Evolutionary conservation across 2,797 vertebrate genomes (phyloP), one percentile per base, ranked within the genome.

Genomic region (Stomatorhinus walkeri): DNA sequence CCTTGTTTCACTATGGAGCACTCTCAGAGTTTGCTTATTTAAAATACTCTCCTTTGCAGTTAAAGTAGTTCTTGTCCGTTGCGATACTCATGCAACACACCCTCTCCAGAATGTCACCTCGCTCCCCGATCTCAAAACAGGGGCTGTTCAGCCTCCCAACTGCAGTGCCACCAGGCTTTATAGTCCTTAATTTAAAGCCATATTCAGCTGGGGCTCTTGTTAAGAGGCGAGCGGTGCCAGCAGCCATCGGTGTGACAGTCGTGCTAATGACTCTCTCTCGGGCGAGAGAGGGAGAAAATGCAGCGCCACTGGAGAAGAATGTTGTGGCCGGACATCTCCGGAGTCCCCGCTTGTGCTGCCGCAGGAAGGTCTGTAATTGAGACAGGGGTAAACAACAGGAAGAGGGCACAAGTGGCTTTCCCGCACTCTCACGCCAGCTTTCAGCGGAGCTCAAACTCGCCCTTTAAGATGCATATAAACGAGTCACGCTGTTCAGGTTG

Each of bases 191-290:
- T 48, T 84, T 84, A 24, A 46, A 84, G 40, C 2, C 81, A 24
- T 14, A 7, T 43, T 49, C 46, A 48, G 81, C 81, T 49, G 36
- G 36, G 46, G 81, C 81, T 49, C 81, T 84, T 28, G 46, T 84
- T 84, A 84, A 49, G 81, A 46, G 46, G 46, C 40, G 19, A 22
- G 81, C n/a, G 19, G 24, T 10, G 81, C 81, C 81, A 14, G 43
- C 81, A 49, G 81, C 81, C 19, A 3, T 22, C 46, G n/a, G 22
- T 49, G 81, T 84, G 81, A 84, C 81, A 49, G 40, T 24, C 19
- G 43, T 24, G 46, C 81, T 84, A 84, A 84, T 84, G 81, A 84
- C 10, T 84, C 81, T 84, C 81, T 81, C 76, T 46, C 36, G 36
- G 72, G 32, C 3, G 40, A 49, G 81, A 84, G 46, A 46, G 43